Evolutionary conservation across 1,140 invertebrate species (phyloP).

Genomic region (Drosophila punjabiensis): DNA sequence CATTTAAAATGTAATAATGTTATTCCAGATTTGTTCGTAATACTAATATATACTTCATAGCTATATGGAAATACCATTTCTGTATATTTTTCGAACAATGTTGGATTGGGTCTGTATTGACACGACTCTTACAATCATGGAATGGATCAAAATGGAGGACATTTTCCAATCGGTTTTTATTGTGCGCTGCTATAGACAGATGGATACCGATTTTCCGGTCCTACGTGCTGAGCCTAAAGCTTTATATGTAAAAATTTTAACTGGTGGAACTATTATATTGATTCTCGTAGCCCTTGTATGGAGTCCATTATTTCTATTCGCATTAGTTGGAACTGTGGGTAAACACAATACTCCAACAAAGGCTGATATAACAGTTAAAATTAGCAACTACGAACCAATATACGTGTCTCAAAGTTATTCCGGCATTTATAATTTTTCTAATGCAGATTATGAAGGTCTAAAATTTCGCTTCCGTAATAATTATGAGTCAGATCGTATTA

Average conservation of each 20-base stretch:
- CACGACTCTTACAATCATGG: conserved; percentile 97
- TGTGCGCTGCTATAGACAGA: conserved; percentile 95
- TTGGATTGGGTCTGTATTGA: conserved; percentile 99
- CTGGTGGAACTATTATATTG: conserved; percentile 94
- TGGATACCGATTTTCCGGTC: conserved; percentile 96
- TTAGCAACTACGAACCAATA: conserved; percentile 95
- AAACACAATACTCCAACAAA: conserved; percentile 93
- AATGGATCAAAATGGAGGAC: conserved; percentile 99
- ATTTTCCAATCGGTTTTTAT: conserved; percentile 98
- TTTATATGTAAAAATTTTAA: conserved; percentile 94
- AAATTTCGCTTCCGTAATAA: conserved; percentile 81
- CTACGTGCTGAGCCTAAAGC: conserved; percentile 93
- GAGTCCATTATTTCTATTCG: conserved; percentile 98
- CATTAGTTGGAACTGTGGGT: conserved; percentile 97
- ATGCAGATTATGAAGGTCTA: conserved; percentile 42
- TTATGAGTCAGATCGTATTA: conserved; percentile 93
- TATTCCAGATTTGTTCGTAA: too few species aligned
- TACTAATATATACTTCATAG: conserved; percentile 86
- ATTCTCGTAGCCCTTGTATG: conserved; percentile 97
- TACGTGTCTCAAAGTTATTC: conserved; percentile 88
- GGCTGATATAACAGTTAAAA: conserved; percentile 92
- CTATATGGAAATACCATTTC: conserved; percentile 97
- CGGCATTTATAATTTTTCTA: conserved; percentile 55
- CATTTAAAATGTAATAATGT: conserved; percentile 93
- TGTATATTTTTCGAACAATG: conserved; percentile 97